These are phyloP conservation scores for chimpanzee (Pan troglodytes) DNA, from an alignment of 2,113 vertebrate genomes.

Conservation along the genomic window DNA sequence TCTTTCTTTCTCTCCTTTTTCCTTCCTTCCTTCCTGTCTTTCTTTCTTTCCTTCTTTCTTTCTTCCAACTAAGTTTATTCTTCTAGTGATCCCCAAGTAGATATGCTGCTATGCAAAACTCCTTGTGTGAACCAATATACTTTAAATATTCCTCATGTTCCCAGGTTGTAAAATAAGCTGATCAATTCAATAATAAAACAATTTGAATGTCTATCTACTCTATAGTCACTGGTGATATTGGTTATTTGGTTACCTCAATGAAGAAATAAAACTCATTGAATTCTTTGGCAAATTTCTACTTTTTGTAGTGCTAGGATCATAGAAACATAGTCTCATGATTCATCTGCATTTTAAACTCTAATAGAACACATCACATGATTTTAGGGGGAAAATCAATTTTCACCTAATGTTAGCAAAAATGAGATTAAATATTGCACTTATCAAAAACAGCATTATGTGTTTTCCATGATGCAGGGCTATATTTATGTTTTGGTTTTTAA, in stretches of 20 bases:
- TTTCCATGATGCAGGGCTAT: background rate
- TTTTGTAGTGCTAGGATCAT: background rate
- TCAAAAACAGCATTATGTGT: background rate
- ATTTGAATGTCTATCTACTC: background rate
- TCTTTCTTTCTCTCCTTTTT: too few species aligned
- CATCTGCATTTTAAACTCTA: background rate
- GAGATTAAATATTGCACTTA: background rate
- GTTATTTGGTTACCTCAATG: background rate
- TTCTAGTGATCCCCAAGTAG: background rate
- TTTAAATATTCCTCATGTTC: background rate
- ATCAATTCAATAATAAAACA: conserved; percentile 7
- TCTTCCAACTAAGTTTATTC: background rate
- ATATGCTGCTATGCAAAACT: background rate
- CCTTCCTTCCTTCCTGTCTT: too few species aligned
- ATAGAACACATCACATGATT: background rate
- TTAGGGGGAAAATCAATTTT: background rate
- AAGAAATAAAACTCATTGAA: background rate
- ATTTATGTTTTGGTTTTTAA: background rate
- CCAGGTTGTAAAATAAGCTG: background rate
- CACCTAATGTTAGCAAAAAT: background rate
- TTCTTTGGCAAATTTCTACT: background rate
- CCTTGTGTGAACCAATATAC: background rate
- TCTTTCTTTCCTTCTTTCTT: background rate
- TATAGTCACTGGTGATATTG: background rate
- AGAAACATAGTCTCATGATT: background rate